These are phyloP conservation scores for Hypsopygia costalis DNA, from an alignment of 2,888 invertebrate species.

Conservation along the genomic window DNA sequence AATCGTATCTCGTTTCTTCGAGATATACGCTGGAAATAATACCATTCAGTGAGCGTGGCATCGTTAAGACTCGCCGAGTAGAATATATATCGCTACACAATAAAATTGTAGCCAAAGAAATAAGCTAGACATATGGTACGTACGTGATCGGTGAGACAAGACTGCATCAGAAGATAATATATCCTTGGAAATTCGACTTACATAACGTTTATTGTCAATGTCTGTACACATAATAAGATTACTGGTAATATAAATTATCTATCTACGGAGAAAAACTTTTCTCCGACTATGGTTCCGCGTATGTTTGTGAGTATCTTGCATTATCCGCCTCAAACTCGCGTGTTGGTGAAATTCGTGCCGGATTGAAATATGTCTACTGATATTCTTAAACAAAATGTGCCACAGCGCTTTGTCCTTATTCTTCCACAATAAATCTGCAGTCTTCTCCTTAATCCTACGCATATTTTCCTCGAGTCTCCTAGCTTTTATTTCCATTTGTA, in stretches of 20 bases:
- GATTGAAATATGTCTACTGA: slow-evolving; percentile 74
- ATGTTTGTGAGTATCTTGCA: slow-evolving; percentile 59
- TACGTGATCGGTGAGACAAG: slow-evolving; percentile 46
- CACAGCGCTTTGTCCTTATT: slow-evolving; percentile 77
- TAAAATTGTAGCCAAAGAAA: slow-evolving; percentile 43
- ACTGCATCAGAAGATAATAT: slow-evolving; percentile 26
- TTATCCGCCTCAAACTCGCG: slow-evolving; percentile 65
- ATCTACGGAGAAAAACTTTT: slow-evolving; percentile 49
- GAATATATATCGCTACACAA: slow-evolving; percentile 40
- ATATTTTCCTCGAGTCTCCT: slow-evolving; percentile 79
- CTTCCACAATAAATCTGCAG: slow-evolving; percentile 79
- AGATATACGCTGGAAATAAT: slow-evolving; percentile 41
- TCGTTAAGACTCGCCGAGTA: slow-evolving; percentile 37
- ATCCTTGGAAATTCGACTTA: slow-evolving; percentile 27
- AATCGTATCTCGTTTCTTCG: slow-evolving; percentile 20
- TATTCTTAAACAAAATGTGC: slow-evolving; percentile 78
- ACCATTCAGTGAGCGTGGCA: slow-evolving; percentile 39
- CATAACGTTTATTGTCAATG: slow-evolving; percentile 52
- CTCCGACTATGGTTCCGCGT: slow-evolving; percentile 38
- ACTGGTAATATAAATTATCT: slow-evolving; percentile 21
- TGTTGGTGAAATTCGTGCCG: slow-evolving; percentile 76
- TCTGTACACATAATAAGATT: slow-evolving; percentile 28
- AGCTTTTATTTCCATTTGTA: slow-evolving; percentile 81
- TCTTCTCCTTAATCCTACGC: slow-evolving; percentile 79
- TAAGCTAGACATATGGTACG: slow-evolving; percentile 51